phyloP scores from a whole-genome alignment of 2,113 vertebrate genomes.

The Agapornis roseicollis region DNA sequence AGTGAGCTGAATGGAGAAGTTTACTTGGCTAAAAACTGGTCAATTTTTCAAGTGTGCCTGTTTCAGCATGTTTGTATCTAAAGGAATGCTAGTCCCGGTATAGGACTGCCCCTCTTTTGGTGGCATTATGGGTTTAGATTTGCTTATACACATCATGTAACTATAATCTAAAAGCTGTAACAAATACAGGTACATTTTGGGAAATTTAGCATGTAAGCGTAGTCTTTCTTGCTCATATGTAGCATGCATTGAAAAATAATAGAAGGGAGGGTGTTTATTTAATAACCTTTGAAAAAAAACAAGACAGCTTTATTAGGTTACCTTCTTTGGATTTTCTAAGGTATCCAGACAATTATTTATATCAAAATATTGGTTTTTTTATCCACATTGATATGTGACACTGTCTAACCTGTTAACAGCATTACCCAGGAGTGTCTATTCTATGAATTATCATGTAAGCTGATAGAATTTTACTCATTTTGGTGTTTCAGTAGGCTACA shows the following conservation, averaged over 20 bases:
- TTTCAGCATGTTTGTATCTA: not conserved
- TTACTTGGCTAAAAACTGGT: not conserved
- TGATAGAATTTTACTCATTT: not conserved
- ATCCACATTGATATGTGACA: not conserved
- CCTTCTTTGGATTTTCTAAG: not conserved
- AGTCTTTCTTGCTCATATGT: not conserved
- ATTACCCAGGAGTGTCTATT: not conserved
- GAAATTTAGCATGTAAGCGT: not conserved
- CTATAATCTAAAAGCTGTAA: not conserved
- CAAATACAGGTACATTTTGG: not conserved
- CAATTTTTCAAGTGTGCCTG: not conserved
- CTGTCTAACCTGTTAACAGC: not conserved
- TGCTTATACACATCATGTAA: not conserved
- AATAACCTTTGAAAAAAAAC: not conserved
- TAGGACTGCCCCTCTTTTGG: not conserved
- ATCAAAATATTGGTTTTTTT: not conserved
- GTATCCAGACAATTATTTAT: not conserved
- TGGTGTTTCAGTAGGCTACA: not conserved
- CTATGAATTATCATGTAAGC: not conserved
- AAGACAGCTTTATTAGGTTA: not conserved
- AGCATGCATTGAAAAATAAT: not conserved
- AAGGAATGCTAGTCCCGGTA: not conserved
- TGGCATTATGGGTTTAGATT: not conserved
- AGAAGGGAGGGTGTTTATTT: not conserved
- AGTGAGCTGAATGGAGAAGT: not conserved